These are phyloP conservation scores for Chromis chromis DNA, from an alignment of 2,797 vertebrate genomes.

Conservation along the genomic window DNA sequence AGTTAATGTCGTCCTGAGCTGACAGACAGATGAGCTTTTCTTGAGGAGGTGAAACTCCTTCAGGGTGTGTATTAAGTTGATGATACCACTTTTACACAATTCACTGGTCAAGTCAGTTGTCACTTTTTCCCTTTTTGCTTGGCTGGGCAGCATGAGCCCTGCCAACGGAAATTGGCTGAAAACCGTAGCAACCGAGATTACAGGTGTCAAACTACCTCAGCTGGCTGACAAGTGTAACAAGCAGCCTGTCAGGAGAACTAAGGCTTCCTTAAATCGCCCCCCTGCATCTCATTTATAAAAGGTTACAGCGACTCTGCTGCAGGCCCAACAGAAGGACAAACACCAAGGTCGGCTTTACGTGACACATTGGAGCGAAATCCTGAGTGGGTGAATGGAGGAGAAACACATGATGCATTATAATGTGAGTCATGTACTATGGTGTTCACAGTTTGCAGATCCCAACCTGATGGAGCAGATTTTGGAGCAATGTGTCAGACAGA, in stretches of 20 bases:
- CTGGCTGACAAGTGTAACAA: conserved; percentile 75
- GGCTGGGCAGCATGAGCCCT: conserved; percentile 56
- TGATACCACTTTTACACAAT: conserved; percentile 62
- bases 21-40: conserved; percentile 29
- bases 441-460: conserved; percentile 6
- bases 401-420: background rate
- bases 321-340: conserved; percentile 16
- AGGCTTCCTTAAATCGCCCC: conserved; percentile 46
- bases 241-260: conserved; percentile 61
- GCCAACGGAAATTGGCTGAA: conserved; percentile 61
- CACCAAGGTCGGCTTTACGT: background rate
- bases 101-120: conserved; percentile 61
- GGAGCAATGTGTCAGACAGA: background rate
- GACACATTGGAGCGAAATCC: background rate
- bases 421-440: background rate
- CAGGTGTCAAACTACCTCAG: conserved; percentile 75
- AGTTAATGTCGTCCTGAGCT: conserved; percentile 23
- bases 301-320: conserved; percentile 38
- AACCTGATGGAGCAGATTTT: background rate
- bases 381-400: background rate
- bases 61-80: conserved; percentile 52
- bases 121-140: conserved; percentile 55
- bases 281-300: conserved; percentile 58
- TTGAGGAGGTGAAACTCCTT: conserved; percentile 18
- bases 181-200: conserved; percentile 66